Conservation (phyloP, 2,797 vertebrate genomes). For the Clarias fuscus region DNA sequence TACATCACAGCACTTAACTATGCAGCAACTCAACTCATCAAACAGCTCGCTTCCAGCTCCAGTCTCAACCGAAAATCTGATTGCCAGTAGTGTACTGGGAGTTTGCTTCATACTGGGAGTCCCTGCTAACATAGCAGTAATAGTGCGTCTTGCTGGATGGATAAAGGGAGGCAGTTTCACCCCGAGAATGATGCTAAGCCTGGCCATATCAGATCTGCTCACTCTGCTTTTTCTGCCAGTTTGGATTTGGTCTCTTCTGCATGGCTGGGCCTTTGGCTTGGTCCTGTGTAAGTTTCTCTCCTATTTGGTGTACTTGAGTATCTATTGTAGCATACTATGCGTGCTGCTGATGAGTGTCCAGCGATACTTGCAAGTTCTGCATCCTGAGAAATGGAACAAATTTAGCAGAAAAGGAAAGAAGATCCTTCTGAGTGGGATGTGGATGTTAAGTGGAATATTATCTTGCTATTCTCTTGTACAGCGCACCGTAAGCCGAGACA, state of each 20-base stretch:
- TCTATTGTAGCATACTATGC: slow-evolving; percentile 56
- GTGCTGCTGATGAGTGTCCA: slow-evolving; percentile 62
- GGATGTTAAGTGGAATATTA: slow-evolving; percentile 45
- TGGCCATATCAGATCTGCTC: slow-evolving; percentile 65
- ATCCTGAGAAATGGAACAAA: slow-evolving; percentile 47
- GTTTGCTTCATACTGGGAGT: neutral
- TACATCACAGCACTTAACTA: neutral
- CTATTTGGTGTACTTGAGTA: slow-evolving; percentile 47
- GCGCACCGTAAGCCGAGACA: neutral
- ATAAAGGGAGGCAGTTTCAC: slow-evolving; percentile 57
- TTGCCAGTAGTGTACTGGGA: neutral
- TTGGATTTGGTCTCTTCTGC: slow-evolving; percentile 58
- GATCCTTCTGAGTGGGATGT: slow-evolving; percentile 47
- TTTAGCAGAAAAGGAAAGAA: slow-evolving; percentile 37
- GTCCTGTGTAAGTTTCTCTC: slow-evolving; percentile 56
- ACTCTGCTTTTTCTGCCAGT: slow-evolving; percentile 57
- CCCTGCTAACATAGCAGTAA: neutral
- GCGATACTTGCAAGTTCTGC: slow-evolving; percentile 60
- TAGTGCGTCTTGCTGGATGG: slow-evolving; percentile 48
- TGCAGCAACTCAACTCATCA: slow-evolving; percentile 20
- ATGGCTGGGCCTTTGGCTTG: slow-evolving; percentile 56
- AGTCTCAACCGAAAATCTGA: neutral
- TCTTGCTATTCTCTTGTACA: slow-evolving; percentile 34
- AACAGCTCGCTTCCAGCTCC: neutral
- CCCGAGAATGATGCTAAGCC: slow-evolving; percentile 63